Conservation (phyloP, 2,797 vertebrate species). For the Hephaestus fuliginosus region DNA sequence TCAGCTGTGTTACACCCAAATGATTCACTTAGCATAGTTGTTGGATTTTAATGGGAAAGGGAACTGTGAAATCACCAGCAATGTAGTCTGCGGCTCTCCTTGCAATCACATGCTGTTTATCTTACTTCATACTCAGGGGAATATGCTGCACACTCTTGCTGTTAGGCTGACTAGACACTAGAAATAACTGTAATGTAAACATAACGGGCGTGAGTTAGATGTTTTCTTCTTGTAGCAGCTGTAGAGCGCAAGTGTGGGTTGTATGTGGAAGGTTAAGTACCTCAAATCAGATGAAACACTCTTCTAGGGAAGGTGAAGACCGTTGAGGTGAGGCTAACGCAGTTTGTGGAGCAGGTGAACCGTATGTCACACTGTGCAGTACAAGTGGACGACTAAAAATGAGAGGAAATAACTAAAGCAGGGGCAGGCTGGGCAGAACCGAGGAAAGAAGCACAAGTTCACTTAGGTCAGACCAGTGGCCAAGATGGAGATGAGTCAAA, state of each 20-base stretch:
- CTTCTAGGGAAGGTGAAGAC: neutral
- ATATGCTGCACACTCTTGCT: constrained; percentile 26
- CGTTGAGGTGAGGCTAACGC: neutral
- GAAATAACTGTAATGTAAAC: constrained; percentile 24
- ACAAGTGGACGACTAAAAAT: constrained; percentile 16
- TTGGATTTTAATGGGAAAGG: constrained; percentile 27
- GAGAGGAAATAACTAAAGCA: constrained; percentile 12
- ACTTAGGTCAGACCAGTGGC: constrained; percentile 17
- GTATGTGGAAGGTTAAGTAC: neutral
- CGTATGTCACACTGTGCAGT: constrained; percentile 4
- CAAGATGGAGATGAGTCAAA: neutral
- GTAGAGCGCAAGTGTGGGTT: neutral
- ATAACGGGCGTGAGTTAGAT: constrained; percentile 10
- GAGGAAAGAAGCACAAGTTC: neutral
- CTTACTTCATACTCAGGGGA: constrained; percentile 20
- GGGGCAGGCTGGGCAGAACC: neutral
- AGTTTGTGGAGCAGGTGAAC: constrained; percentile 16
- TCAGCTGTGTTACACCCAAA: neutral
- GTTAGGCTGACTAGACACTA: constrained; percentile 24
- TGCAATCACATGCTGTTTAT: constrained; percentile 17
- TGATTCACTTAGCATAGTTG: constrained; percentile 5
- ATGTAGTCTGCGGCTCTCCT: constrained; percentile 11
- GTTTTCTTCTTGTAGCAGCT: constrained; percentile 22
- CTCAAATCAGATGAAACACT: neutral
- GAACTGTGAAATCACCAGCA: constrained; percentile 22